Percentiles rank a stretch among this genome's conserved stretches.
Evolutionary conservation across 1,140 invertebrate genomes (phyloP).

Genomic region (Spodoptera litura): DNA sequence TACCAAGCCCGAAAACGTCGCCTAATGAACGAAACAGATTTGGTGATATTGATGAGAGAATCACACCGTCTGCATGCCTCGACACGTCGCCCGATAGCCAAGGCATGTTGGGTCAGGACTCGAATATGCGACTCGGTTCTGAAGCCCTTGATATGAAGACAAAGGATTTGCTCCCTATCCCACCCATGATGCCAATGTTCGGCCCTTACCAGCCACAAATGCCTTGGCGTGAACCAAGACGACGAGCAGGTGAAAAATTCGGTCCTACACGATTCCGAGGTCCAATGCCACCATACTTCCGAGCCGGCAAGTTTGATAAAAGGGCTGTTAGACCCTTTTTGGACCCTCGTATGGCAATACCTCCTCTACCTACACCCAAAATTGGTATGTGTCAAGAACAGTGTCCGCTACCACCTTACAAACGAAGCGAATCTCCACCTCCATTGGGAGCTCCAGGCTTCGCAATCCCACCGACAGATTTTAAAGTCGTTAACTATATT

Average conservation of each 20-base stretch:
- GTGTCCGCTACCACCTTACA: conserved; percentile 75
- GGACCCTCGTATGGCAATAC: conserved; percentile 66
- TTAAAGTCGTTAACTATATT: conserved; percentile 87
- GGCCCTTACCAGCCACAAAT: conserved; percentile 61
- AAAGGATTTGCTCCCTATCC: conserved; percentile 66
- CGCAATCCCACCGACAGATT: conserved; percentile 87
- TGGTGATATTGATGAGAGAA: conserved; percentile 86
- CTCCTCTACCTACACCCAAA: conserved; percentile 68
- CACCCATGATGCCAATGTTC: conserved; percentile 74
- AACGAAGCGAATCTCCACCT: conserved; percentile 69
- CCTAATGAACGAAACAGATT: conserved; percentile 72
- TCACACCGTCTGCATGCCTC: conserved; percentile 62
- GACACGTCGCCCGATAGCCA: conserved; percentile 64
- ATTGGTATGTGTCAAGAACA: conserved; percentile 76
- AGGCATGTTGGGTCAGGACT: conserved; percentile 62
- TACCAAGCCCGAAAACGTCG: conserved; percentile 74
- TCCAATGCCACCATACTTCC: conserved; percentile 68
- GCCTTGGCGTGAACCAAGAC: conserved; percentile 66
- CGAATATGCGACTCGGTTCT: conserved; percentile 73
- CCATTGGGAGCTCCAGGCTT: conserved; percentile 72
- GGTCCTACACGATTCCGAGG: conserved; percentile 72
- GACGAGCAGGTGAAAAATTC: conserved; percentile 65
- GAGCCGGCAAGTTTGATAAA: conserved; percentile 74
- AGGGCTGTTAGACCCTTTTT: conserved; percentile 54
- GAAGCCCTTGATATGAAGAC: conserved; percentile 53